Evolutionary conservation across 2,888 invertebrate genomes (phyloP), one percentile per base, ranked within the genome.

Genomic region (Pseudococcus viburni): DNA sequence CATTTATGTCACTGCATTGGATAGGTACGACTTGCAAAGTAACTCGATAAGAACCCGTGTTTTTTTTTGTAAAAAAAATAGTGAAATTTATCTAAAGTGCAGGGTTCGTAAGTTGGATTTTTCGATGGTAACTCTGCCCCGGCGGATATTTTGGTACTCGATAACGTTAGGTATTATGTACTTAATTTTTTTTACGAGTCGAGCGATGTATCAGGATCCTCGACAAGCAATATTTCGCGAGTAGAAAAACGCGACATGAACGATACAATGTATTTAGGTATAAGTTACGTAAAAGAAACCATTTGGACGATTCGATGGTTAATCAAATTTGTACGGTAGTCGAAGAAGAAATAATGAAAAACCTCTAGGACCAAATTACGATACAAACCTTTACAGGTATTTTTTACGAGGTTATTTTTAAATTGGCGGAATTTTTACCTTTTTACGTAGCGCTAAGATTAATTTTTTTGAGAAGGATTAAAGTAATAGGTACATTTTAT

Each of bases 331-430:
- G 22, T 64, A 51, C 15, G 48, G 46, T 51, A 64, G 64, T 22
- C 5, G n/a, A 59, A 59, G n/a, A 59, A 59, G n/a, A 55, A 55
- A 55, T 5, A 59, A 59, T 7, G 5, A 64, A 64, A 22, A 22
- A 64, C 64, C 64, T 64, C 7, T 39, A 84, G 84, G 84, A 51
- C 26, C 55, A 46, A 84, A 55, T 84, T 84, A n/a, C 26, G 26
- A 33, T 26, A 39, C 64, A 42, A 33, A 12, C 73, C 64, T 85
- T 59, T 85, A 19, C 39, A 59, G 17, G 64, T 39, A 84, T 55
- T 33, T 48, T 84, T 84, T 84, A 33, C 51, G 46, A 46, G 48
- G 42, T 33, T 26, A 55, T 33, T 55, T 85, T 85, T 85, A 51
- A 48, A 55, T n/a, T 26, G 33, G 55, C 59, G 55, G 42, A 55